These are phyloP conservation scores for Lithosia quadra DNA, from an alignment of 2,888 invertebrate species.

Conservation along the genomic window DNA sequence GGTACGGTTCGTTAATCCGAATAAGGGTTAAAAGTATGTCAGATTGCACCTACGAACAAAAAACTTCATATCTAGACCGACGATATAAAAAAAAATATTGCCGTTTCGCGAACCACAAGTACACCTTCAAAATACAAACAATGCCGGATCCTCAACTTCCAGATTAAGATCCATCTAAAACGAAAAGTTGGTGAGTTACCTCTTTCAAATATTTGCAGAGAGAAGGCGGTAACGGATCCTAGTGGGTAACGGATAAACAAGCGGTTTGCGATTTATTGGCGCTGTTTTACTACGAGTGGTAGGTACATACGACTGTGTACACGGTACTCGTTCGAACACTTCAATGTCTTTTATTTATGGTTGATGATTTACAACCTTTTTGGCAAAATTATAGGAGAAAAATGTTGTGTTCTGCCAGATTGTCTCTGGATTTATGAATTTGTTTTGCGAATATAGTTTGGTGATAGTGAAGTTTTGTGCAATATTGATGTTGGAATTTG, in stretches of 20 bases:
- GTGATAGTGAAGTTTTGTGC: neutral
- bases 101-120: neutral
- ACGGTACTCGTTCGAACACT: conserved; percentile 18
- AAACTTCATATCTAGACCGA: no score
- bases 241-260: conserved; percentile 40
- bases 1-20: no score
- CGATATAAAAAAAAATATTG: no score
- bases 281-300: conserved; percentile 17
- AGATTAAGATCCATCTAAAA: conserved; percentile 25
- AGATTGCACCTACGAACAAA: no score
- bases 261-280: conserved; percentile 40
- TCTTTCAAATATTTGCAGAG: conserved; percentile 24
- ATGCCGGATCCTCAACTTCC: neutral
- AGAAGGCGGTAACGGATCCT: conserved; percentile 25
- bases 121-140: neutral
- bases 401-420: conserved; percentile 7
- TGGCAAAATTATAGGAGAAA: conserved; percentile 16
- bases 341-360: conserved; percentile 36
- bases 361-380: conserved; percentile 29
- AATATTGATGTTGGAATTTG: neutral
- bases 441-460: neutral
- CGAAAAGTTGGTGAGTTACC: conserved; percentile 13
- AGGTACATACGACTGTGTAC: conserved; percentile 3
- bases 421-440: conserved; percentile 15
- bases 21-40: no score